Base-by-base conservation (phyloP, 2,113 vertebrate genomes). In the Dicaeum eximium region DNA sequence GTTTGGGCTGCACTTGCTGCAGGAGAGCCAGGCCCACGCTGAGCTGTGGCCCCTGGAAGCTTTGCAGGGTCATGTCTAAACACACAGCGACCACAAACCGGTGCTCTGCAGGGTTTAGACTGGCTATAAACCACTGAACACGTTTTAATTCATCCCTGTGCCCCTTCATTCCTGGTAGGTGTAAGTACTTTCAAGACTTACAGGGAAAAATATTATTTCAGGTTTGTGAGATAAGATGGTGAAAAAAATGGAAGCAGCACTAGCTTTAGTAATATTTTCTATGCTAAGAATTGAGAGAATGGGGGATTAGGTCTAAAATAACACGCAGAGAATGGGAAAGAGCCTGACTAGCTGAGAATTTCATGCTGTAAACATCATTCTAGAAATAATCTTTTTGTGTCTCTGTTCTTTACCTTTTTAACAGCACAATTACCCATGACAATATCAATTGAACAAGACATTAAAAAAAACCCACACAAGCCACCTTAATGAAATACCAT, bases 381-480 rank as follows among this genome's bases (percentile, higher is more conserved):
- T 48, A 51, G 78, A 77, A 89, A 87, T n/a, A 72, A 50, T 79
- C 13, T 78, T 80, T 95, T 74, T 60, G 45, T 77, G 28, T 87
- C 95, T 80, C 81, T 72, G 38, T 85, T 90, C 78, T 90, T 80
- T 85, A 70, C 47, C 22, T 92, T 93, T 94, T 88, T 77, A 95
- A 84, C 73, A 88, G 58, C 61, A 91, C 28, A 48, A 54, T 95
- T 85, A 85, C 47, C 42, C 79, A 40, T 33, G 30, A 88, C 62
- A 81, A 70, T 81, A 66, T 89, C n/a, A 80, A 60, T 72, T 82
- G 61, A 72, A 82, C 11, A 45, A 65, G 28, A 50, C 71, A 56
- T 86, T 50, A 24, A 67, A 84, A 50, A 54, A 25, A 24, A 1
- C 11, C 21, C 15, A 18, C 35, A 54, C 10, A 56, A 84, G 15